A percentile compares a stretch with the other conserved stretches of the same genome.
Evolutionary conservation across 2,888 invertebrate species (phyloP).

Genomic region (Ypsolopha sequella): DNA sequence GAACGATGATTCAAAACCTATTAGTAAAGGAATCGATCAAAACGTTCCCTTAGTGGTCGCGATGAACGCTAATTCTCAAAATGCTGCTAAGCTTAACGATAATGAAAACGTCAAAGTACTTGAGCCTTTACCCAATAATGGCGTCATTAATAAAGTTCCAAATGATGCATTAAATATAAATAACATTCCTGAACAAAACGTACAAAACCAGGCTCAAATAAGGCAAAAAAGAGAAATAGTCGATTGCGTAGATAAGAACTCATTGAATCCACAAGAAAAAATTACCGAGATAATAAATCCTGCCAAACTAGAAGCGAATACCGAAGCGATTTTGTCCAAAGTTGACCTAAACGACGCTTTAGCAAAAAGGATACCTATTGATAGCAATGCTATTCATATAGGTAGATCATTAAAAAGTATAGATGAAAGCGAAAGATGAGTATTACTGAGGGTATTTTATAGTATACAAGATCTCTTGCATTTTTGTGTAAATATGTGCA

Average conservation of each 20-base stretch:
- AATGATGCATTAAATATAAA: background rate
- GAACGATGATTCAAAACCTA: slow-evolving; percentile 8
- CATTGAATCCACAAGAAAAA: slow-evolving; percentile 30
- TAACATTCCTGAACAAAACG: background rate
- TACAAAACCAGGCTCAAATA: slow-evolving; percentile 1
- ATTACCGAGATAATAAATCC: slow-evolving; percentile 29
- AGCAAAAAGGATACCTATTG: slow-evolving; percentile 29
- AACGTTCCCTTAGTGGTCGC: slow-evolving; percentile 37
- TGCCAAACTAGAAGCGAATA: slow-evolving; percentile 2
- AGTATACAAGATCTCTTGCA: background rate
- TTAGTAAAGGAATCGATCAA: slow-evolving; percentile 14
- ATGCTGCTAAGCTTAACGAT: slow-evolving; percentile 5
- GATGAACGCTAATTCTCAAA: slow-evolving; percentile 20
- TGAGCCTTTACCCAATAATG: background rate
- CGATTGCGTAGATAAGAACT: slow-evolving; percentile 35
- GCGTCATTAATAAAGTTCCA: background rate
- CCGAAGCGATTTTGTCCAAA: slow-evolving; percentile 19
- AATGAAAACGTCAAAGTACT: background rate
- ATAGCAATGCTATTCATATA: slow-evolving; percentile 28
- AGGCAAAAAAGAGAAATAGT: slow-evolving; percentile 47
- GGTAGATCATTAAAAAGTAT: slow-evolving; percentile 47
- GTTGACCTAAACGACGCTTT: slow-evolving; percentile 32
- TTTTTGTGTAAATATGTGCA: background rate
- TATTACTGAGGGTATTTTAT: background rate
- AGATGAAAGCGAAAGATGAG: slow-evolving; percentile 24